A percentile compares a stretch with the other conserved stretches of the same genome.
phyloP scores from a whole-genome alignment of 2,888 invertebrate species.

The Agrochola lota region DNA sequence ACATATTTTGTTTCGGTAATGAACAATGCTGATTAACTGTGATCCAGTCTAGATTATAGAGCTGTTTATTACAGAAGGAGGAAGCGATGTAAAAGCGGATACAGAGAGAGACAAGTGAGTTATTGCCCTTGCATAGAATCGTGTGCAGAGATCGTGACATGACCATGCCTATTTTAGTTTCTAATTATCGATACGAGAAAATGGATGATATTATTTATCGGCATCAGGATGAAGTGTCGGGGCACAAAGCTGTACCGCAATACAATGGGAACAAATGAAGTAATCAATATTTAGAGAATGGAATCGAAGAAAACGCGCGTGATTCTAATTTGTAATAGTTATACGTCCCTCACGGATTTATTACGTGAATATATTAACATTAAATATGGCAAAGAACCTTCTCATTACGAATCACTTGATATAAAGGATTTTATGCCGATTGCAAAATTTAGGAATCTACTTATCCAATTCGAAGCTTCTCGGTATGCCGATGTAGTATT shows the following conservation, averaged over 20 bases:
- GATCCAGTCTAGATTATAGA: conserved; percentile 58
- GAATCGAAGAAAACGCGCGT: conserved; percentile 67
- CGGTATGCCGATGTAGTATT: conserved; percentile 39
- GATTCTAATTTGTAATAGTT: conserved; percentile 64
- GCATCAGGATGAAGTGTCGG: conserved; percentile 70
- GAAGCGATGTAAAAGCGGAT: conserved; percentile 62
- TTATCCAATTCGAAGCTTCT: conserved; percentile 27
- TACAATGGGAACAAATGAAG: conserved; percentile 71
- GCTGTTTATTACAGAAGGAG: conserved; percentile 55
- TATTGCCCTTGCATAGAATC: conserved; percentile 72
- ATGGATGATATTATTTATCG: conserved; percentile 73
- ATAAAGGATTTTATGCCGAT: conserved; percentile 25
- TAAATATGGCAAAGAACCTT: conserved; percentile 40
- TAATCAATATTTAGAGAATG: conserved; percentile 66
- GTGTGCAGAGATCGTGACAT: conserved; percentile 77
- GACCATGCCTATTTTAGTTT: conserved; percentile 78
- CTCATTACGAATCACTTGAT: conserved; percentile 42
- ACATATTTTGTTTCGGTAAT: conserved; percentile 53
- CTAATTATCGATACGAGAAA: conserved; percentile 79
- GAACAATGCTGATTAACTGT: conserved; percentile 54
- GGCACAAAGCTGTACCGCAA: conserved; percentile 62
- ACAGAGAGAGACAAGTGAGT: conserved; percentile 67
- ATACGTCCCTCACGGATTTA: conserved; percentile 52
- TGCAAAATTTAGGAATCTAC: conserved; percentile 30
- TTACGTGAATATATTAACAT: conserved; percentile 63